Conservation (phyloP, 2,113 vertebrate genomes). For the Lipophrys pholis region DNA sequence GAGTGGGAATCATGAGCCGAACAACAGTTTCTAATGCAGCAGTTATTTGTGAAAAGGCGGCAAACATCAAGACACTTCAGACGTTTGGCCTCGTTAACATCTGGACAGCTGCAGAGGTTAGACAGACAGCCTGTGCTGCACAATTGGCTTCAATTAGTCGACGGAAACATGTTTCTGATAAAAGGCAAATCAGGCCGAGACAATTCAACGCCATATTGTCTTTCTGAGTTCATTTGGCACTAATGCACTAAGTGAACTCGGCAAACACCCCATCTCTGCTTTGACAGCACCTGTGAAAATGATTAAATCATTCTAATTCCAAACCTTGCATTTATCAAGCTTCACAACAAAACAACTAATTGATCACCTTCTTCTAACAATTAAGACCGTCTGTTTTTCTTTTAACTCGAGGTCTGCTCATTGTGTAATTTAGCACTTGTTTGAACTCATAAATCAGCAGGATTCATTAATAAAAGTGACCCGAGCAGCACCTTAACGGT, state of each 20-base stretch:
- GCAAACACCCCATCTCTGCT: slow-evolving; percentile 37
- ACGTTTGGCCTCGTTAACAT: slow-evolving; percentile 47
- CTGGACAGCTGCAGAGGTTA: slow-evolving; percentile 53
- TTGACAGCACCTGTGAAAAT: slow-evolving; percentile 63
- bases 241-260: slow-evolving; percentile 32
- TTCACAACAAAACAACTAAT: slow-evolving; percentile 3
- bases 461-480: neutral
- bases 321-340: slow-evolving; percentile 41
- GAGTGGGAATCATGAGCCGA: slow-evolving; percentile 3
- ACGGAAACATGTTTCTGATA: slow-evolving; percentile 55
- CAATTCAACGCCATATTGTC: slow-evolving; percentile 43
- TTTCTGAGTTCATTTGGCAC: slow-evolving; percentile 58
- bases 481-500: slow-evolving; percentile 6
- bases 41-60: slow-evolving; percentile 39
- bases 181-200: slow-evolving; percentile 41
- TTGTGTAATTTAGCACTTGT: slow-evolving; percentile 49
- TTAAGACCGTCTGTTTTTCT: slow-evolving; percentile 50
- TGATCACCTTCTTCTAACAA: slow-evolving; percentile 34
- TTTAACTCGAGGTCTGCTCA: slow-evolving; percentile 24
- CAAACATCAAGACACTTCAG: slow-evolving; percentile 43
- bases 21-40: slow-evolving; percentile 43
- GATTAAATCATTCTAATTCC: slow-evolving; percentile 49
- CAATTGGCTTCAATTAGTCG: slow-evolving; percentile 59
- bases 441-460: slow-evolving; percentile 28
- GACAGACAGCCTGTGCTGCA: slow-evolving; percentile 25